phyloP scores from a whole-genome alignment of 2,113 vertebrate species.

The Dascyllus trimaculatus region DNA sequence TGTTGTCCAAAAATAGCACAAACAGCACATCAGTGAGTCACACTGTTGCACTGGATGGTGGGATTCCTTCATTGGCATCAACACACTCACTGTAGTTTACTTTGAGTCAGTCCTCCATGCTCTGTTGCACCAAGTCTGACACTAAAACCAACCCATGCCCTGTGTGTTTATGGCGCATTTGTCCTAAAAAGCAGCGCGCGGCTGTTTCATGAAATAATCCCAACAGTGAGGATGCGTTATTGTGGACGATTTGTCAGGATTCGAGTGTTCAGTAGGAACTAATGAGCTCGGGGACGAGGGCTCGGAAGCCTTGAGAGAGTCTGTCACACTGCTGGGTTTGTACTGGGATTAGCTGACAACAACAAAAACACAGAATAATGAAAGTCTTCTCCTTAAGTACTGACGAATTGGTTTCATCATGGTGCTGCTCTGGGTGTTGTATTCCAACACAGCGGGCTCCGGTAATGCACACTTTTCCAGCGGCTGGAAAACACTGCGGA shows the following conservation, averaged over 20 bases:
- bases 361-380: background rate
- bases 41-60: background rate
- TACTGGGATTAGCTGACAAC: background rate
- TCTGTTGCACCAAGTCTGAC: too few species aligned
- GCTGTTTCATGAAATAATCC: background rate
- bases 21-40: conserved; percentile 11
- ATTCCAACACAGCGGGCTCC: background rate
- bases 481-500: background rate
- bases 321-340: background rate
- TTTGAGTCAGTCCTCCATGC: background rate
- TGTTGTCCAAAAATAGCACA: background rate
- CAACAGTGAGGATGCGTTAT: background rate
- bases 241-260: background rate
- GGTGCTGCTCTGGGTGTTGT: too few species aligned
- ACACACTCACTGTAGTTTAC: background rate
- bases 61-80: background rate
- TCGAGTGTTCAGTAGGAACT: background rate
- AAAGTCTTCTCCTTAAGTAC: too few species aligned
- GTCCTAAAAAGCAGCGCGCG: background rate
- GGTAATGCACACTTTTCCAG: background rate
- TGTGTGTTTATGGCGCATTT: background rate
- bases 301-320: background rate
- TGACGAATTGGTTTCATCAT: too few species aligned
- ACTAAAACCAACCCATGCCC: background rate
- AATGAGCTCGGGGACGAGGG: background rate